Evolutionary conservation across 2,888 invertebrate genomes (phyloP), one percentile per base, ranked within the genome.

Genomic region (Sthenelais limicola): DNA sequence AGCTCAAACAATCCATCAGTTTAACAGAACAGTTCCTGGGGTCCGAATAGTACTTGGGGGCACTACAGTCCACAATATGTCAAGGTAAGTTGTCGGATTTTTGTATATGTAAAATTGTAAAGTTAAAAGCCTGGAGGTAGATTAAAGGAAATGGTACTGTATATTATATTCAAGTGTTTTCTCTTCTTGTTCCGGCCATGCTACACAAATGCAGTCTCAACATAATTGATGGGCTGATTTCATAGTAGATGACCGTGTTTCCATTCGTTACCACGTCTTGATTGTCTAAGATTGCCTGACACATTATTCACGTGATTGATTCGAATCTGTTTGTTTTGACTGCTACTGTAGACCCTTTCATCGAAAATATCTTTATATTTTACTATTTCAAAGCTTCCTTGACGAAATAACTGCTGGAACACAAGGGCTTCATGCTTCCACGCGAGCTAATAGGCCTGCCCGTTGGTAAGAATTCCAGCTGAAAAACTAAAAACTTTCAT

Each of bases 11-110:
- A 94, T 98, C 1, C 93, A 97, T 87, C 83, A 81, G 62, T 85
- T 98, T 71, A 95, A 95, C 86, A 91, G 90, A 82, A 90, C 91
- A 66, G 92, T 93, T 85, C 83, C 85, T 38, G 92, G 93, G 5
- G 91, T 92, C 43, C 91, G 92, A 80, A 91, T 97, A 24, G 91
- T 97, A 72, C 88, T 98, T 0, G 98, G 98, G 9, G 96, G 96
- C n/a, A 96, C 96, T 0, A 92, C 92, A 0, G 90, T 98, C 54
- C 97, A 96, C 85, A 98, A 97, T 77, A 84, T 81, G 43, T 82
- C 82, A 72, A 86, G 83, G 86, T 84, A 67, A 58, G 77, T 38
- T n/a, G n/a, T n/a, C n/a, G n/a, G n/a, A n/a, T n/a, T n/a, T n/a
- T n/a, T n/a, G n/a, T n/a, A n/a, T n/a, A n/a, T n/a, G n/a, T n/a